Percentiles rank a stretch among this genome's conserved stretches.
phyloP scores from a whole-genome alignment of 2,797 vertebrate species.

The Tamandua tetradactyla region DNA sequence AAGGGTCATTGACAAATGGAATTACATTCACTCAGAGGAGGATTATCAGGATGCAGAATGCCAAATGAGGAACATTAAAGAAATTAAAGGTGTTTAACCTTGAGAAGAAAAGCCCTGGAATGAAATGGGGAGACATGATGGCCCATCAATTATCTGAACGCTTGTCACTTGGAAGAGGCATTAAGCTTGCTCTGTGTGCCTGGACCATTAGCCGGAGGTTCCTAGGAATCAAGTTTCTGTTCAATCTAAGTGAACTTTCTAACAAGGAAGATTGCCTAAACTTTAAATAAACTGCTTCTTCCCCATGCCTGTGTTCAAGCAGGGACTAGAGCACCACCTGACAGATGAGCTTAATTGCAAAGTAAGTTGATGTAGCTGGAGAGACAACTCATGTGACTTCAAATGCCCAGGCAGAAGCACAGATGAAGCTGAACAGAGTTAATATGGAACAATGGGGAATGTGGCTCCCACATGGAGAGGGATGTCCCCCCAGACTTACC shows the following conservation, averaged over 20 bases:
- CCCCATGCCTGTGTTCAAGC: background rate
- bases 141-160: conserved; percentile 51
- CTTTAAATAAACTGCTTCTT: conserved; percentile 34
- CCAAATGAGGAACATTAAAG: conserved; percentile 72
- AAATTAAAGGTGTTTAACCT: conserved; percentile 77
- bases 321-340: background rate
- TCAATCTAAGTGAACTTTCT: conserved; percentile 41
- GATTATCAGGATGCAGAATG: conserved; percentile 66
- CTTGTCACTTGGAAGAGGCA: conserved; percentile 46
- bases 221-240: conserved; percentile 30
- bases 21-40: conserved; percentile 64
- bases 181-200: background rate
- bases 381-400: background rate
- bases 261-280: conserved; percentile 42
- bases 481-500: background rate
- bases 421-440: background rate
- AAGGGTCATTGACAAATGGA: conserved; percentile 76
- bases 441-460: background rate
- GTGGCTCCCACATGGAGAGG: background rate
- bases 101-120: conserved; percentile 67
- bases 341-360: conserved; percentile 52
- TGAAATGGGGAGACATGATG: conserved; percentile 30
- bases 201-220: background rate
- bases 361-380: background rate
- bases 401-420: background rate